phyloP scores from a whole-genome alignment of 2,888 invertebrate genomes.

The Acanthococcus lagerstroemiae region DNA sequence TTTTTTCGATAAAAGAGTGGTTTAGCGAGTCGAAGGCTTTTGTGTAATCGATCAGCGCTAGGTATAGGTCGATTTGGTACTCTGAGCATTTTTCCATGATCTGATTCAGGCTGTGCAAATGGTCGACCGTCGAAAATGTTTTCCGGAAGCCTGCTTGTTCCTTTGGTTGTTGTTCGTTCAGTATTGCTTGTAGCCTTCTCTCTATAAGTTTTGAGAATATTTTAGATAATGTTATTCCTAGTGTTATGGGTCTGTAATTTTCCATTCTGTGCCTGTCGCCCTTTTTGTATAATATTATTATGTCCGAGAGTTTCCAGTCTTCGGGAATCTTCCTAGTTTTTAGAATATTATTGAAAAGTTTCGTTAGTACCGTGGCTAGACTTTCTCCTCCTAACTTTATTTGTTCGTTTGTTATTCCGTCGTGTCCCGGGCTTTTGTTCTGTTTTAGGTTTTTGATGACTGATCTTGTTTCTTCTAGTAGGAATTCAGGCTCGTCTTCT shows the following conservation, averaged over 20 bases:
- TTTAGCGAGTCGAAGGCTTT: constrained; percentile 14
- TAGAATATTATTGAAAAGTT: constrained; percentile 9
- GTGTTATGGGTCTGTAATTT: constrained; percentile 20
- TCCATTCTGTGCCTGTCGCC: constrained; percentile 9
- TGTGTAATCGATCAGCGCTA: constrained; percentile 4
- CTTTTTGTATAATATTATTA: constrained; percentile 24
- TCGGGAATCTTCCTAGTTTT: constrained; percentile 4
- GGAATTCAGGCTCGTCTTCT: background rate
- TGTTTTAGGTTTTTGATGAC: constrained; percentile 13
- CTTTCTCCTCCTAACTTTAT: constrained; percentile 8
- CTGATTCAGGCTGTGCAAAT: background rate
- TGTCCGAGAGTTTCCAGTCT: constrained; percentile 9
- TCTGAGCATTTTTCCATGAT: constrained; percentile 5
- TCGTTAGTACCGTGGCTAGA: background rate
- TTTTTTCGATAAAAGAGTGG: background rate
- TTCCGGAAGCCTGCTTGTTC: constrained; percentile 9
- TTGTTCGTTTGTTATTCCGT: constrained; percentile 15
- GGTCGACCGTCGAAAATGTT: background rate
- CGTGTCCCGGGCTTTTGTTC: constrained; percentile 13
- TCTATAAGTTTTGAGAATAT: constrained; percentile 12
- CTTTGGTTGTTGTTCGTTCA: background rate
- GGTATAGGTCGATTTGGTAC: background rate
- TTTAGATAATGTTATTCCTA: constrained; percentile 7
- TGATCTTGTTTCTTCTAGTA: background rate
- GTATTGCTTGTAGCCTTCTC: background rate